Conservation (phyloP, 2,113 vertebrate species). For the Pygoscelis adeliae region DNA sequence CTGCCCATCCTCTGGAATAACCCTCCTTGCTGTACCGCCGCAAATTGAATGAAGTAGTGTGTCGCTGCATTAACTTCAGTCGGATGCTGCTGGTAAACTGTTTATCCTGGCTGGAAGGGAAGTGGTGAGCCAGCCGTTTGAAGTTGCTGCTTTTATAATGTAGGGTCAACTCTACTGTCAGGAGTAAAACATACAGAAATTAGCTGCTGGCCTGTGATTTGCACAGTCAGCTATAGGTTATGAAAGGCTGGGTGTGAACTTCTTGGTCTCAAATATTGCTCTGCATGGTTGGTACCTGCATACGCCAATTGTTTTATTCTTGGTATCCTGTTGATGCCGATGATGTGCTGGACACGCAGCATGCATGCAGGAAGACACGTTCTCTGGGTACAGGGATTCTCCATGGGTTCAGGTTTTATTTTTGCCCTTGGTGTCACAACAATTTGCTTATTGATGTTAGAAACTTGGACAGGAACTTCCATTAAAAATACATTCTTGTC, state of each 20-base stretch:
- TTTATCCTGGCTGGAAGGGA: background rate
- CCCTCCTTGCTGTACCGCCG: background rate
- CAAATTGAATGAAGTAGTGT: no score
- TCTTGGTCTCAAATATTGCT: background rate
- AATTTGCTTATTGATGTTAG: background rate
- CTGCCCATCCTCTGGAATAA: background rate
- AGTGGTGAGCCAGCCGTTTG: background rate
- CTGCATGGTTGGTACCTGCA: background rate
- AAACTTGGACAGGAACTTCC: background rate
- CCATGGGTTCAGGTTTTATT: background rate
- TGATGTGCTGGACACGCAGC: background rate
- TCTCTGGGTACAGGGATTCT: background rate
- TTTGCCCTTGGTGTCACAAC: background rate
- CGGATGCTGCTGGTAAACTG: background rate
- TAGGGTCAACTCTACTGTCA: background rate
- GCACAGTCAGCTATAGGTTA: background rate
- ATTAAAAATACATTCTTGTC: background rate
- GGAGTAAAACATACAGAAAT: background rate
- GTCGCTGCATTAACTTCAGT: background rate
- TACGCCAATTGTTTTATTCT: background rate
- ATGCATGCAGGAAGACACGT: background rate
- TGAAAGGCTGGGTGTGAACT: background rate
- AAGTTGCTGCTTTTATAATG: background rate
- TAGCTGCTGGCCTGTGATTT: background rate
- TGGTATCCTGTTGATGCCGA: background rate